Evolutionary conservation across 2,113 vertebrate species (phyloP), one percentile per base, ranked within the genome.

Genomic region (Diphyllodes magnificus): DNA sequence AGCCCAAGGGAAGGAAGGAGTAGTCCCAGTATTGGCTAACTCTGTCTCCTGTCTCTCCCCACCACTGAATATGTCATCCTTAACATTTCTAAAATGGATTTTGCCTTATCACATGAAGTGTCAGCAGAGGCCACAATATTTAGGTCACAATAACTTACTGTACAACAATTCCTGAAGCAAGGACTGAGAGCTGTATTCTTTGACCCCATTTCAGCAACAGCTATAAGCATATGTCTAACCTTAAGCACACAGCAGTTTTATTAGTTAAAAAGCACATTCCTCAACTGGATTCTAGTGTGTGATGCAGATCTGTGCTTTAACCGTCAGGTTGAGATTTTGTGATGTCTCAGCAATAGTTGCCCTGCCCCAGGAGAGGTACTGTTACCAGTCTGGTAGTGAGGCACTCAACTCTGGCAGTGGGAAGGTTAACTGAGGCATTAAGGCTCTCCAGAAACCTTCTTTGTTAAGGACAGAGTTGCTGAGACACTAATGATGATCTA

Each of bases 101-200:
- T 82, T 90, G 42, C 42, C 6, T 73, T 88, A 51, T 68, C 82
- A 88, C 30, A 66, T 2, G 2, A 83, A 73, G 25, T 50, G 49
- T 83, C 90, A 88, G 64, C 69, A 63, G 60, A 86, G 30, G 64
- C 57, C 65, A 73, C 49, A 44, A 86, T 94, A 93, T 92, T 73
- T 88, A 82, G 90, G 82, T 90, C 79, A 68, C 2, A 3, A 45
- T n/a, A 81, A 28, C n/a, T 92, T 82, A 63, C 24, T 77, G 47
- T 63, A 59, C 70, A 60, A 57, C 69, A 92, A 8, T 31, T 85
- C 57, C 86, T 51, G 63, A 86, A 90, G 47, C 54, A 78, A 75
- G 49, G 64, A 86, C 40, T 42, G 16, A 92, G 56, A 90, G 30
- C 47, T 75, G 19, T n/a, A 15, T 71, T 90, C 68, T 65, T 51